These are phyloP conservation scores for Anhinga rufa DNA, from an alignment of 2,113 vertebrate genomes.

Conservation along the genomic window DNA sequence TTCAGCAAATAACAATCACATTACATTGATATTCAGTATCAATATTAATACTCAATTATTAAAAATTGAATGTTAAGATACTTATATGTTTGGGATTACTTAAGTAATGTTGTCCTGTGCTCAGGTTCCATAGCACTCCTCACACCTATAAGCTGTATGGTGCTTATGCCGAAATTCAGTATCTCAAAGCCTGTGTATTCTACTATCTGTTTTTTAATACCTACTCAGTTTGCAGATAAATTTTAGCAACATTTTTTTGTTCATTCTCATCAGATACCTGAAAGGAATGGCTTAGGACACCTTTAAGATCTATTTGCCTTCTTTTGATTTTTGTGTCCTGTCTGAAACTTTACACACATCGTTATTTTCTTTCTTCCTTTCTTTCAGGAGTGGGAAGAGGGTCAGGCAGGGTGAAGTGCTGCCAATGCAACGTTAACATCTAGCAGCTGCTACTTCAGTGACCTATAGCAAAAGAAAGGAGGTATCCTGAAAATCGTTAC, in stretches of 20 bases:
- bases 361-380: neutral
- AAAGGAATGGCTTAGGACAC: neutral
- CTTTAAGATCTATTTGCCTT: neutral
- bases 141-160: neutral
- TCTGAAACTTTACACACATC: neutral
- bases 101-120: neutral
- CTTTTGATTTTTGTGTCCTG: neutral
- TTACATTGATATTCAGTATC: neutral
- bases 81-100: neutral
- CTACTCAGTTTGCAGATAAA: neutral
- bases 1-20: neutral
- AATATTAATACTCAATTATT: neutral
- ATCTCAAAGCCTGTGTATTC: neutral
- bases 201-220: neutral
- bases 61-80: neutral
- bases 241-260: neutral
- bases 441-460: conserved; percentile 23
- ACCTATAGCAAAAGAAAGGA: conserved; percentile 12
- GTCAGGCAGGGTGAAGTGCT: neutral
- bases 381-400: neutral
- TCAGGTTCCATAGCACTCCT: neutral
- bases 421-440: neutral
- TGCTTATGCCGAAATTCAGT: neutral
- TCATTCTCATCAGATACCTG: neutral
- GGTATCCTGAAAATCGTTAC: conserved; percentile 23